Base-by-base conservation (phyloP, 2,113 vertebrate genomes). In the Malurus elegans region DNA sequence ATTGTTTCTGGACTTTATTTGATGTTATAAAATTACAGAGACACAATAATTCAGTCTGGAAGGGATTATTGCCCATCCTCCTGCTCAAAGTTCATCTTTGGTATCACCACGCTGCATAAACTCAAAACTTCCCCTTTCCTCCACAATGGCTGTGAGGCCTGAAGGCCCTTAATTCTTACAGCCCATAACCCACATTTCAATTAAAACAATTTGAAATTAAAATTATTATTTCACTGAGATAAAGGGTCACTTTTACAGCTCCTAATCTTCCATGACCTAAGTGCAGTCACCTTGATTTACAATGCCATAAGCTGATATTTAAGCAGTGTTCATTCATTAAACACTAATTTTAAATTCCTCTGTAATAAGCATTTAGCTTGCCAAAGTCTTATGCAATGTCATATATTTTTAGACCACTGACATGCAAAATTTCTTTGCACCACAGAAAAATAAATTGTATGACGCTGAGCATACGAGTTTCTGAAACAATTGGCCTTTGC, bases 301-400 rank as follows among this genome's bases (percentile, higher is more conserved):
- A 85, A 34, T 71, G 69, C 34, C 29, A 61, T 91, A 90, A 91
- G 48, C 54, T 85, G 70, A 48, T 94, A 92, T 83, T 94, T 91
- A 84, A 95, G 83, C 34, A 89, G 34, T 42, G 53, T 91, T 90
- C 92, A 86, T 93, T 96, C 92, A 96, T 96, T 96, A 95, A 93
- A 61, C 36, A 29, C 40, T 69, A 53, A 66, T 94, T 95, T 89
- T 58, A 91, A 90, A 97, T 95, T 96, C 86, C 62, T 81, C 78
- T 85, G 32, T 62, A 95, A 94, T 78, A 97, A 92, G 90, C 79
- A 95, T 94, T 95, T 96, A 95, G 28, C 54, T 84, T 86, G 51
- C 75, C 66, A 80, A 92, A 88, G 79, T 65, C 86, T 92, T 90
- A 72, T 47, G 75, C 90, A 69, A 90, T 88, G 88, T 92, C 83